Evolutionary conservation across 2,797 vertebrate genomes (phyloP), one percentile per base, ranked within the genome.

Genomic region (Hybognathus amarus): DNA sequence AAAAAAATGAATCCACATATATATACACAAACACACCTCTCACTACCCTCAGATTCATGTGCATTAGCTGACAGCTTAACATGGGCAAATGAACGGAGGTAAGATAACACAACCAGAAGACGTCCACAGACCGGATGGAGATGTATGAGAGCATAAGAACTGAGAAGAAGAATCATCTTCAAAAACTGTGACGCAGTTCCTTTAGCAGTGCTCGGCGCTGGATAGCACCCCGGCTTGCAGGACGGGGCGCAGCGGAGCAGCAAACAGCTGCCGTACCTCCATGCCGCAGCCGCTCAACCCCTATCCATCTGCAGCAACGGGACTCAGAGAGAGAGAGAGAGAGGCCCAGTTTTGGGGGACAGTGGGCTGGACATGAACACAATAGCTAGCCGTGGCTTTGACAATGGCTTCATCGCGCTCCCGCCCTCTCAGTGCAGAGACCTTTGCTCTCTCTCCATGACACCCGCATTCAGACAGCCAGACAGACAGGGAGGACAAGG

Each of bases 381-480:
- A 96, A 96, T 94, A 92, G 92, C 91, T 89, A 91, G 88, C 92
- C 89, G 33, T 93, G 92, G 94, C 95, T 96, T 94, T 95, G 94
- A 96, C 95, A 95, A 95, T 93, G 94, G 92, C 90, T 91, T 82
- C 78, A 86, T 87, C 45, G 27, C 38, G n/a, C 64, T 89, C 88
- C 92, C 93, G 36, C 83, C 85, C 79, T 33, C 68, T 61, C 63
- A 17, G 74, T 79, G 42, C 38, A 45, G 87, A 88, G 85, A 91
- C 92, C 89, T 90, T 88, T 92, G 89, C 91, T 92, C 93, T 93
- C 91, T 89, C 89, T 89, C 94, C 92, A 92, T 91, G 95, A 94
- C 93, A 94, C 93, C 92, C 87, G 87, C 93, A 92, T 94, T 92
- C 92, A 94, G 91, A 90, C 93, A 89, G 92, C 90, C 92, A 92